A percentile compares a stretch with the other conserved stretches of the same genome.
Evolutionary conservation across 2,113 vertebrate genomes (phyloP).

Genomic region (Anolis sagrei): DNA sequence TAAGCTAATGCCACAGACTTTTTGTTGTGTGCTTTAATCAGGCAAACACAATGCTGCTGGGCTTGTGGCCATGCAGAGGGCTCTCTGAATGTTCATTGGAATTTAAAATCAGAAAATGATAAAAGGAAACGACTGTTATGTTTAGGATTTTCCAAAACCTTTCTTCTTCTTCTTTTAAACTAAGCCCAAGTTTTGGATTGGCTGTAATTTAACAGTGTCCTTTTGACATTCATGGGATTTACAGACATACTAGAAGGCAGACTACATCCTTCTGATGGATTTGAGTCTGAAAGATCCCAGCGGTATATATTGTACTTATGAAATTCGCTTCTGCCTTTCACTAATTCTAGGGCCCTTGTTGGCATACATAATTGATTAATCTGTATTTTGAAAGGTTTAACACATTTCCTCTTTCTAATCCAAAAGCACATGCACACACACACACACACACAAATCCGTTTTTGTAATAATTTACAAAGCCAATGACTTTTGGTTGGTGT

Average conservation of each 20-base stretch:
- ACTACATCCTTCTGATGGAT: constrained; percentile 68
- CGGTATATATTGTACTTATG: constrained; percentile 70
- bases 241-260: constrained; percentile 55
- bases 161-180: constrained; percentile 11
- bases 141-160: constrained; percentile 51
- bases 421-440: constrained; percentile 44
- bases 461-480: constrained; percentile 63
- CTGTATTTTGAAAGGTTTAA: constrained; percentile 73
- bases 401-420: constrained; percentile 64
- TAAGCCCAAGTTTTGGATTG: constrained; percentile 58
- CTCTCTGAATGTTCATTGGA: constrained; percentile 36
- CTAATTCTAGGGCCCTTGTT: constrained; percentile 71
- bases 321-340: constrained; percentile 70
- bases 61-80: constrained; percentile 9
- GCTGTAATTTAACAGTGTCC: constrained; percentile 66
- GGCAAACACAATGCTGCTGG: constrained; percentile 18
- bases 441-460: constrained; percentile 44
- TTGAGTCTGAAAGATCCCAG: constrained; percentile 68
- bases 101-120: constrained; percentile 38
- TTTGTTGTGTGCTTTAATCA: constrained; percentile 34
- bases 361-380: constrained; percentile 77
- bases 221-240: constrained; percentile 77
- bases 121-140: constrained; percentile 49
- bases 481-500: constrained; percentile 56
- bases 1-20: constrained; percentile 2